Conservation (phyloP, 2,797 vertebrate genomes). For the Heteromormyrus szaboi region DNA sequence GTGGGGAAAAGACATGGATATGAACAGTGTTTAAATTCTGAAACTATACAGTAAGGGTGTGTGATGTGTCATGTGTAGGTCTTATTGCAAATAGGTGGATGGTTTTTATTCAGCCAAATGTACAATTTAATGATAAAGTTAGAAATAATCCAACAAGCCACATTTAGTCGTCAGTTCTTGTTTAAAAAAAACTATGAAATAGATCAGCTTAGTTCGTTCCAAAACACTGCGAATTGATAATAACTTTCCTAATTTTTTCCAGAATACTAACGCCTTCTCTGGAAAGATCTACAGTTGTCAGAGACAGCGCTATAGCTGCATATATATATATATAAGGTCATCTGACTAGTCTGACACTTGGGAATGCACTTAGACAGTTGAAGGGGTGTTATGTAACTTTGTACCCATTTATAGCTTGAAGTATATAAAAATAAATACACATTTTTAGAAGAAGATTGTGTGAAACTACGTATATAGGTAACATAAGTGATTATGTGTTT, state of each 20-base stretch:
- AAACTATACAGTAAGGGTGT: not conserved
- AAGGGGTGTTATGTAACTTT: not conserved
- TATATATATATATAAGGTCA: slow-evolving; percentile 16
- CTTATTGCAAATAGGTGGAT: not conserved
- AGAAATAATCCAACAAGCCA: not conserved
- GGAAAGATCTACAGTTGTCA: slow-evolving; percentile 6
- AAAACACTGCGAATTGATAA: not conserved
- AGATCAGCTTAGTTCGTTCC: not conserved
- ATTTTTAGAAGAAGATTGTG: not conserved
- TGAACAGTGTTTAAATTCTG: not conserved
- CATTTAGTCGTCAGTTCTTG: not conserved
- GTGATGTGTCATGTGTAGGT: not conserved
- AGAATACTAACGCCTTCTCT: not conserved
- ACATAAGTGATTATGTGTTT: not conserved
- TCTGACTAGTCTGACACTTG: slow-evolving; percentile 18
- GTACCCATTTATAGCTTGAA: not conserved
- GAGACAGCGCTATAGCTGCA: not conserved
- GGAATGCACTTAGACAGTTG: slow-evolving; percentile 14
- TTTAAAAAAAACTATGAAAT: not conserved
- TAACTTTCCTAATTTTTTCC: not conserved
- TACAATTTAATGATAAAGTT: not conserved
- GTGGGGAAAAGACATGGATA: not conserved
- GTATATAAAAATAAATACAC: not conserved
- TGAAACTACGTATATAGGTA: not conserved
- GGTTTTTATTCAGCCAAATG: not conserved